Evolutionary conservation across 2,888 invertebrate species (phyloP).

Genomic region (Oeneis ivallda): DNA sequence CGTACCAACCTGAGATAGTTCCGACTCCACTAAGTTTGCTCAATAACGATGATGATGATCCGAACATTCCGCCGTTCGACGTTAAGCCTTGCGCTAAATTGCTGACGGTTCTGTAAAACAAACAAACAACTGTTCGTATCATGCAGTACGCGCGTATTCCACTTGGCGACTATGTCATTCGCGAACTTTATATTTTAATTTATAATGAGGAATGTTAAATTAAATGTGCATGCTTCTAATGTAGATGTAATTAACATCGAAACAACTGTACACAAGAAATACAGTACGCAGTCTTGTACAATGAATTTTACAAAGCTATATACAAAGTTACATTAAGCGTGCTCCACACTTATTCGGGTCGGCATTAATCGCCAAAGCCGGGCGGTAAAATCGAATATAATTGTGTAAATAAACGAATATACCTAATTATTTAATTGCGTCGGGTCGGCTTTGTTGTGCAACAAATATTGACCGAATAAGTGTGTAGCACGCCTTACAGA

Average conservation of each 20-base stretch:
- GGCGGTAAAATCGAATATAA: too few species aligned
- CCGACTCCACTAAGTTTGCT: conserved; percentile 79
- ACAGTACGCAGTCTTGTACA: conserved; percentile 48
- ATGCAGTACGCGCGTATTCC: conserved; percentile 29
- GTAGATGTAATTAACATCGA: conserved; percentile 41
- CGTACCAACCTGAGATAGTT: conserved; percentile 75
- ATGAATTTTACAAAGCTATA: conserved; percentile 56
- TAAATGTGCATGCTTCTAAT: conserved; percentile 55
- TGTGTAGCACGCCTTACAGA: too few species aligned
- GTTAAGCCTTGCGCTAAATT: conserved; percentile 82
- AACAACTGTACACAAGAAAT: conserved; percentile 56
- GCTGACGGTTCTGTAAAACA: conserved; percentile 77
- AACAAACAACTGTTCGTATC: conserved; percentile 46
- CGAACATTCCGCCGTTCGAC: conserved; percentile 86
- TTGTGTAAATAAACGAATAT: too few species aligned
- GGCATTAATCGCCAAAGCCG: too few species aligned
- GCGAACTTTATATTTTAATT: conserved; percentile 33
- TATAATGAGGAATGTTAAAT: conserved; percentile 43
- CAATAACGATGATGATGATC: conserved; percentile 86
- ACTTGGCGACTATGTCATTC: conserved; percentile 17
- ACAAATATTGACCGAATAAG: too few species aligned
- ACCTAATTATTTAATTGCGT: too few species aligned
- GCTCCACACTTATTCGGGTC: too few species aligned
- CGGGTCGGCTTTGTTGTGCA: too few species aligned
- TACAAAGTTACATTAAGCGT: conserved; percentile 61